Evolutionary conservation across 2,888 invertebrate genomes (phyloP), one percentile per base, ranked within the genome.

Genomic region (Aelia acuminata): DNA sequence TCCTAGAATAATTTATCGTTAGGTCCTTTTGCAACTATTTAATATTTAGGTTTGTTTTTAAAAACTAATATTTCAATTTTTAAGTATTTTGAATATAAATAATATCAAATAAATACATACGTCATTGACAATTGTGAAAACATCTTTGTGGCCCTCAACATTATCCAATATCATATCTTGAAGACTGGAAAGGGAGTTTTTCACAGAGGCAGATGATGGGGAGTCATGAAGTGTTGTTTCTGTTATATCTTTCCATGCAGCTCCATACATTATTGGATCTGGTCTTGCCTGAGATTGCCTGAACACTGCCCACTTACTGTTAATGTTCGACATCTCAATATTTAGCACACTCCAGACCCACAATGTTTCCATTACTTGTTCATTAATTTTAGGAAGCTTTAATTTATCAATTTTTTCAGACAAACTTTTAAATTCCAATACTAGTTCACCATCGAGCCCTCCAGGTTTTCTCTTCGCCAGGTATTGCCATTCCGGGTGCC

Each of bases 281-380:
- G 93, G 89, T 93, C 92, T 7, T 93, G 93, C 18, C 84, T 93
- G 94, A 92, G 95, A 95, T 90, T 94, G 93, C 88, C 95, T 92
- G 91, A 95, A 96, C 84, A 94, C 94, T 90, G 94, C 94, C 92
- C 96, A 96, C 87, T 96, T 92, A 0, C 94, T 94, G 90, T 95
- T 94, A 49, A 97, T 93, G 31, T 94, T 92, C 84, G 94, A 93
- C 91, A 96, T 91, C 91, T 95, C 95, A 50, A 94, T 93, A 89
- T 94, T 93, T 2, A 95, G 93, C 88, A 94, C 93, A 53, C 93
- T 93, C 95, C 96, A 96, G 89, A 95, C 92, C 94, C 95, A 96
- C 31, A 90, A 84, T 20, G 88, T 84, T 18, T 88, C 89, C 47
- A 85, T 47, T n/a, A 89, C 85, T 8, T 91, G 91, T n/a, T 89